Percentiles rank a stretch among this genome's conserved stretches.
Evolutionary conservation across 2,888 invertebrate species (phyloP).

Genomic region (Pollenia griseotomentosa): DNA sequence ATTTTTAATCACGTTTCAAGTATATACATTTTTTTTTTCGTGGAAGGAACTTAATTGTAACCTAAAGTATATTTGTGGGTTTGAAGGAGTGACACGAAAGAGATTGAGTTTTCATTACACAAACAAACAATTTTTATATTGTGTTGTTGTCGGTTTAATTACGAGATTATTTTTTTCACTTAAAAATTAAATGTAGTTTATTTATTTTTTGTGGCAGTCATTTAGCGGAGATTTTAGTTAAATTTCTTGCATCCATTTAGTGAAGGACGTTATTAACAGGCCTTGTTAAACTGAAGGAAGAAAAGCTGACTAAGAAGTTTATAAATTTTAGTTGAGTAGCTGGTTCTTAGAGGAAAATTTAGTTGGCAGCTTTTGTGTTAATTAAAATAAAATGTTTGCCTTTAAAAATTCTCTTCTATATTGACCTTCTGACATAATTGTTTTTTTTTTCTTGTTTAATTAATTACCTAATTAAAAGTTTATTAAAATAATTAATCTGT

Average conservation of each 20-base stretch:
- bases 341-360: no score
- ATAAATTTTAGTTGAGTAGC: no score
- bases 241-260: background rate
- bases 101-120: background rate
- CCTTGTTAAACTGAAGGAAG: no score
- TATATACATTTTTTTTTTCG: constrained; percentile 39
- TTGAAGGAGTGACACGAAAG: background rate
- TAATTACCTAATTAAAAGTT: no score
- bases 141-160: background rate
- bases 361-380: no score
- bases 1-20: constrained; percentile 59
- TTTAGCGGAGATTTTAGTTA: background rate
- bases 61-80: constrained; percentile 51
- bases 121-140: background rate
- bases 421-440: background rate
- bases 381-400: no score
- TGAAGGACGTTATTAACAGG: no score
- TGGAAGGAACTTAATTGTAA: constrained; percentile 40
- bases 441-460: background rate
- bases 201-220: background rate
- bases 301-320: no score
- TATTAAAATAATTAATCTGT: background rate
- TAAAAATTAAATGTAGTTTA: background rate
- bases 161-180: background rate
- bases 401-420: background rate